Base-by-base conservation (phyloP, 1,140 invertebrate genomes). In the Callitettix versicolor region DNA sequence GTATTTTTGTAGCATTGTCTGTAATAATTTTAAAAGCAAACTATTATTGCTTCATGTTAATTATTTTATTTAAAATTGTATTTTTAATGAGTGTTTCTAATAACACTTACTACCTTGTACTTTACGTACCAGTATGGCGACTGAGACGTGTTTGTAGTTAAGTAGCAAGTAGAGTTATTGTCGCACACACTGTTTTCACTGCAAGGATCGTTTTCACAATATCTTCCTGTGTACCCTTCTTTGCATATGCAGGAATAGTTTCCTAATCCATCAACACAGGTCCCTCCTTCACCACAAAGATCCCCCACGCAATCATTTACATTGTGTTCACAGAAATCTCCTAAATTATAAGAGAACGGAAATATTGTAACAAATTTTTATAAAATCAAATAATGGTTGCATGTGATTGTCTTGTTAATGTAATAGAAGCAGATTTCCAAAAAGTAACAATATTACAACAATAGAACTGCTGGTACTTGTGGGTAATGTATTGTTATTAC, bases 171-270 rank as follows among this genome's bases (percentile, higher is more conserved):
- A 3, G 30, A 30, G 20, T 41, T 47, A 41, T 57, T 51, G 9
- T 33, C 17, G 44, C 55, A 57, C 2, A 38, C 17, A 79, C 80
- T 83, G 1, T 78, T 81, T 56, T 85, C 81, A 36, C 75, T 76
- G 68, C 92, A 95, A 7, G 88, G 89, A 9, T 73, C 65, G 68
- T 88, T 84, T 44, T 80, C 79, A 65, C 88, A 91, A 4, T 84
- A 84, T 49, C 53, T 55, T 17, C 74, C 75, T 56, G 56, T 36
- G 60, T 60, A 67, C 9, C 65, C 66, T 7, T 43, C 54, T 4
- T 58, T 34, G 63, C 72, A 74, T 38, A 61, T 51, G 56, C 72
- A 74, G 24, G 36, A 54, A 56, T 64, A 73, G 51, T 87, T 80
- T 33, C 81, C 69, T 58, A 79, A 78, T 12, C 82, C 74, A 24